A percentile compares a stretch with the other conserved stretches of the same genome.
Evolutionary conservation across 2,888 invertebrate genomes (phyloP).

Genomic region (Trissolcus japonicus): DNA sequence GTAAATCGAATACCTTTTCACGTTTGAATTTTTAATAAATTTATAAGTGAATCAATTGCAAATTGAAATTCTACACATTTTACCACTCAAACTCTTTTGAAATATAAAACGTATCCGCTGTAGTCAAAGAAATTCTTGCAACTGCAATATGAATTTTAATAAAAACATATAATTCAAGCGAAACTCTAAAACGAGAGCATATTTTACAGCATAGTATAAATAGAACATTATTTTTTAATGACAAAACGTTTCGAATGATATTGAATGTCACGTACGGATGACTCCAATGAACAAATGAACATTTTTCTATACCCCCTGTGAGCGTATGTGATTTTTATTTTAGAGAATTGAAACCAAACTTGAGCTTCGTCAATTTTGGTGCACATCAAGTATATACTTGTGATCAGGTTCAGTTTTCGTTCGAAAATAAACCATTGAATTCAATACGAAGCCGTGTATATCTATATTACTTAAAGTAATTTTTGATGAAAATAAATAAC

Average conservation of each 20-base stretch:
- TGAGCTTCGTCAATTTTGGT: no score
- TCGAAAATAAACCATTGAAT: constrained; percentile 17
- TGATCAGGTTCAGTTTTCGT: constrained; percentile 3
- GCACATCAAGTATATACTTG: no score
- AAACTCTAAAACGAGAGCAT: constrained; percentile 28
- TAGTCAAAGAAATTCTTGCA: constrained; percentile 53
- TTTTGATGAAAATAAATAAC: constrained; percentile 42
- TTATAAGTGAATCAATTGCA: constrained; percentile 54
- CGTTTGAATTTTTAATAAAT: constrained; percentile 49
- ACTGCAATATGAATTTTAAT: constrained; percentile 52
- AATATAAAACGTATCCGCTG: constrained; percentile 54
- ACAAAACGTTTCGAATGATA: constrained; percentile 27
- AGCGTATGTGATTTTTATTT: not conserved
- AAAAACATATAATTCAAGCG: constrained; percentile 40
- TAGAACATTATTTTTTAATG: constrained; percentile 27
- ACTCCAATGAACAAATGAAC: constrained; percentile 8
- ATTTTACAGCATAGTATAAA: constrained; percentile 42
- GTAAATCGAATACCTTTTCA: constrained; percentile 47
- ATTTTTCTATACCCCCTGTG: no score
- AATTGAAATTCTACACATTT: constrained; percentile 49
- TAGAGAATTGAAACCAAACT: constrained; percentile 2
- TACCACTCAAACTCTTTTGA: constrained; percentile 53
- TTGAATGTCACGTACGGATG: constrained; percentile 35
- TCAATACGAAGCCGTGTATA: constrained; percentile 2
- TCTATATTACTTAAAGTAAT: constrained; percentile 36